Base-by-base conservation (phyloP, 2,888 invertebrate genomes). In the Mechanitis messenoides region DNA sequence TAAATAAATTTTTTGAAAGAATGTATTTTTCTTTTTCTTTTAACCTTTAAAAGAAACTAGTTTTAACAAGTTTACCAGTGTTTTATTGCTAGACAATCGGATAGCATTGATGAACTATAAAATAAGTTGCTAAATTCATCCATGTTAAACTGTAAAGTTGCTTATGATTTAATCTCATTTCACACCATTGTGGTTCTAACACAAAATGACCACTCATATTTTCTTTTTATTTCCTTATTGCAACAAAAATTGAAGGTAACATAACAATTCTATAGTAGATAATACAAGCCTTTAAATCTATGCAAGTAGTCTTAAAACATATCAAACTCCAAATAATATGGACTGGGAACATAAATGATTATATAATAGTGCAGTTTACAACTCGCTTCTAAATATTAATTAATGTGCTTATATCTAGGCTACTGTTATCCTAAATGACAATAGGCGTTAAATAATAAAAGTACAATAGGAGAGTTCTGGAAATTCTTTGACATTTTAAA, bases 1-100 rank as follows among this genome's bases (percentile, higher is more conserved):
- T 74, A 74, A 73, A 73, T 77, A 81, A 83, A 83, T 80, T 82
- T 70, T 75, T 79, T 42, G 9, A 73, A 71, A 77, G 73, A 76
- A 60, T 47, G 55, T 61, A 53, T 42, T 58, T 31, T 53, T 20
- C 64, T 57, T 62, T 68, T 65, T 64, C 66, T 61, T 64, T 67
- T 60, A 3, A 31, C 2, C 28, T 31, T 3, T 33, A 54, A 11
- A 2, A 50, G 46, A 56, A 53, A 45, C 31, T 33, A 28, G 50
- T 56, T n/a, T 35, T 20, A 20, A 5, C 6, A 4, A 46, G n/a
- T 35, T n/a, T 5, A 56, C 45, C 45, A 11, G 33, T 35, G 45
- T 56, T 63, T 65, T 65, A 65, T 65, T 65, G 60, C 60, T 62
- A 65, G 28, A 62, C 59, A 35, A 35, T 35, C 35, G 5, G 35